These are phyloP conservation scores for Adoxophyes honmai DNA, from an alignment of 1,140 invertebrate genomes.

Conservation along the genomic window DNA sequence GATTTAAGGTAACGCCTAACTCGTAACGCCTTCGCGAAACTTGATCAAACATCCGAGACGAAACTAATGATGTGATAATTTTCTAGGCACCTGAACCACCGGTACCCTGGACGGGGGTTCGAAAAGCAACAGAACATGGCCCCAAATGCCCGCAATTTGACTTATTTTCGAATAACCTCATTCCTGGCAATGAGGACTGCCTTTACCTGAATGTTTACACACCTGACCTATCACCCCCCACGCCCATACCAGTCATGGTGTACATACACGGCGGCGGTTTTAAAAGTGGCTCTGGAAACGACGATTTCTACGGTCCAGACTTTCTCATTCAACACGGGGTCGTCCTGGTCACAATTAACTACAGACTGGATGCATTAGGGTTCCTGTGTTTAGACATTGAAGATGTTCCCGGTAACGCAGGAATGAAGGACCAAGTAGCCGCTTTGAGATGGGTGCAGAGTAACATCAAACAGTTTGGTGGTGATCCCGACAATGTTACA, in stretches of 20 bases:
- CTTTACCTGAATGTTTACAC: slow-evolving; percentile 82
- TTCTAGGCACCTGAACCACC: too few relatives aligned
- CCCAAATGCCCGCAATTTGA: slow-evolving; percentile 18
- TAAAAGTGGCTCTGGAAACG: slow-evolving; percentile 63
- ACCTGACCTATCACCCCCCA: slow-evolving; percentile 37
- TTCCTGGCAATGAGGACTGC: slow-evolving; percentile 80
- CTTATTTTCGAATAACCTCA: slow-evolving; percentile 22
- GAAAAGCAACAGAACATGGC: too few relatives aligned
- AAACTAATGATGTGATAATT: too few relatives aligned
- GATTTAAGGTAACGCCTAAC: slow-evolving; percentile 76
- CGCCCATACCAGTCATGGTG: slow-evolving; percentile 77
- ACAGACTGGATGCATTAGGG: slow-evolving; percentile 78
- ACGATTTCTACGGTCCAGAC: slow-evolving; percentile 60
- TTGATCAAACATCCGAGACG: too few relatives aligned
- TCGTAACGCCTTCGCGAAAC: too few relatives aligned
- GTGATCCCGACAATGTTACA: slow-evolving; percentile 67
- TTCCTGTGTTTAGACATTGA: slow-evolving; percentile 50
- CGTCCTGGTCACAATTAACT: slow-evolving; percentile 80
- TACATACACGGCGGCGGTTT: slow-evolving; percentile 83
- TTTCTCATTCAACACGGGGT: slow-evolving; percentile 75
- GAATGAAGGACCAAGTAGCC: slow-evolving; percentile 59
- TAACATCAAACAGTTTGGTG: slow-evolving; percentile 19
- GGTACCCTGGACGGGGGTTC: too few relatives aligned
- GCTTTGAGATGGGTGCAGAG: slow-evolving; percentile 76
- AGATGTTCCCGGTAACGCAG: slow-evolving; percentile 55